These are phyloP conservation scores for Chaetura pelagica DNA, from an alignment of 2,113 vertebrate species.

Conservation along the genomic window DNA sequence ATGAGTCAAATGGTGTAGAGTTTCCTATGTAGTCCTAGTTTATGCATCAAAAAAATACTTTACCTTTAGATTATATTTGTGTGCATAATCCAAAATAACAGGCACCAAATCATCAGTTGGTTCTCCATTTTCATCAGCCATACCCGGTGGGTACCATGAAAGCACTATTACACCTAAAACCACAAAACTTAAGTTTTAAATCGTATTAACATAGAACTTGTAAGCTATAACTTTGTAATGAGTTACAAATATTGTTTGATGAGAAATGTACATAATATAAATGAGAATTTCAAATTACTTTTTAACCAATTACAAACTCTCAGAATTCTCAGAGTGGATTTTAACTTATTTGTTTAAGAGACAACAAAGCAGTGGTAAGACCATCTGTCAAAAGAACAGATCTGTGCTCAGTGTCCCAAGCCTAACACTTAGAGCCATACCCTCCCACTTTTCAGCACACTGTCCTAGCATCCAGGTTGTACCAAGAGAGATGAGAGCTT, in stretches of 20 bases:
- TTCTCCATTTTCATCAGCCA: constrained; percentile 91
- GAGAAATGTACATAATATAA: neutral
- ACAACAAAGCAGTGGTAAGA: neutral
- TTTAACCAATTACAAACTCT: neutral
- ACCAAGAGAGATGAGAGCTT: neutral
- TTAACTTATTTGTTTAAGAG: neutral
- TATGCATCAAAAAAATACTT: neutral
- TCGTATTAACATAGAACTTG: neutral
- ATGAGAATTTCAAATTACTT: neutral
- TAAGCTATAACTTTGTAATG: neutral
- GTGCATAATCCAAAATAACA: constrained; percentile 88
- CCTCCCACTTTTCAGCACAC: neutral
- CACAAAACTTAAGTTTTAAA: constrained; percentile 6
- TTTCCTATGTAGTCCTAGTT: neutral
- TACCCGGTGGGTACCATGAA: constrained; percentile 93
- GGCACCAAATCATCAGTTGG: constrained; percentile 86
- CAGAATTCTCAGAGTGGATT: neutral
- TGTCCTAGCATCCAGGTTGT: neutral
- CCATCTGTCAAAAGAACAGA: neutral
- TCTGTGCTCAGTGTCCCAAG: neutral
- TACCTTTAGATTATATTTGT: constrained; percentile 94
- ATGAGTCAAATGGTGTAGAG: neutral
- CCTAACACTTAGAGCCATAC: neutral
- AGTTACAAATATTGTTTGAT: neutral
- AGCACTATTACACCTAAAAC: constrained; percentile 89